phyloP scores from a whole-genome alignment of 2,113 vertebrate species.

The Gnathonemus longibarbis region DNA sequence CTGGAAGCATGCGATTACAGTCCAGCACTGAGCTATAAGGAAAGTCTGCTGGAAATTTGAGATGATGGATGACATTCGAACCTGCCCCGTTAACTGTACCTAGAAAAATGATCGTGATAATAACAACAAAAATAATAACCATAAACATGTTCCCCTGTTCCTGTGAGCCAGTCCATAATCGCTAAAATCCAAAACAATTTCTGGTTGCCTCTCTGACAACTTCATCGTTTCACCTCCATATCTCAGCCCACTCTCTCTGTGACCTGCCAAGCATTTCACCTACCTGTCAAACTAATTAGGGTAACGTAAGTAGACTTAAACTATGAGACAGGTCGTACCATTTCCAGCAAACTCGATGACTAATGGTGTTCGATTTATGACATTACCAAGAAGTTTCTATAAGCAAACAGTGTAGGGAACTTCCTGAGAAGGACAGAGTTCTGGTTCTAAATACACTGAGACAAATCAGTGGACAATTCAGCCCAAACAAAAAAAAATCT shows the following conservation, averaged over 20 bases:
- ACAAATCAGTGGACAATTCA: background rate
- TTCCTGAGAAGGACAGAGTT: background rate
- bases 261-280: background rate
- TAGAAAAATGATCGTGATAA: background rate
- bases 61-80: background rate
- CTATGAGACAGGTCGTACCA: background rate
- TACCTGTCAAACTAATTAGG: slow-evolving; percentile 5
- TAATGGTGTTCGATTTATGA: background rate
- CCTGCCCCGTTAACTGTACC: background rate
- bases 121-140: background rate
- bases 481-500: background rate
- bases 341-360: background rate
- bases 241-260: background rate
- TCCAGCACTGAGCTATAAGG: background rate
- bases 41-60: background rate
- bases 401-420: background rate
- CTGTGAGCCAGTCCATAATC: background rate
- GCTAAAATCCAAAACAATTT: background rate
- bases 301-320: background rate
- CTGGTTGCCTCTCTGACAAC: background rate
- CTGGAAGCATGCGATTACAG: background rate
- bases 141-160: background rate
- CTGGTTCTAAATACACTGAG: background rate
- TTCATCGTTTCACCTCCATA: background rate
- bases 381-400: slow-evolving; percentile 3